Conservation (phyloP, 2,113 vertebrate species). For the Ochotona curzoniae region DNA sequence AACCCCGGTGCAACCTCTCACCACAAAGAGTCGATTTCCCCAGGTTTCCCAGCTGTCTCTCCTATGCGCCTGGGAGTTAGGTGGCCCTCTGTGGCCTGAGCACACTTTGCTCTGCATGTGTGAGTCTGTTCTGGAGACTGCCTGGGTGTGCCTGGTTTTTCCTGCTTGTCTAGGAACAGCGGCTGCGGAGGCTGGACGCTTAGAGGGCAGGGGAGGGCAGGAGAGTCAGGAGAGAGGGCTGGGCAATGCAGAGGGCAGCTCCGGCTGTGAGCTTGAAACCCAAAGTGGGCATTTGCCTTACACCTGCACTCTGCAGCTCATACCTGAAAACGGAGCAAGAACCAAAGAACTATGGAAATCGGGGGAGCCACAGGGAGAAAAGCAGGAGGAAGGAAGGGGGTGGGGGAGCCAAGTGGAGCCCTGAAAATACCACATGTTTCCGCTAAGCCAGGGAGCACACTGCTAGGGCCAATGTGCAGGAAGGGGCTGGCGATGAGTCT, state of each 20-base stretch:
- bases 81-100: not conserved
- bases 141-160: not conserved
- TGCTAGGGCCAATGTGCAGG: too few relatives aligned
- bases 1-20: not conserved
- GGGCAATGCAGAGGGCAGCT: fast-evolving
- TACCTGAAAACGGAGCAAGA: not conserved
- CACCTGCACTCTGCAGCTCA: not conserved
- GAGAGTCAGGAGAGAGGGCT: not conserved
- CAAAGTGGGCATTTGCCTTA: not conserved
- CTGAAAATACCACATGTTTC: too few relatives aligned
- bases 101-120: not conserved
- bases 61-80: not conserved
- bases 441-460: too few relatives aligned
- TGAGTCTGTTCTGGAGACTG: not conserved
- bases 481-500: too few relatives aligned
- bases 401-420: too few relatives aligned
- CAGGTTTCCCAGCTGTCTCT: not conserved
- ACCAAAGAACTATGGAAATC: not conserved
- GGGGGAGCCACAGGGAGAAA: not conserved
- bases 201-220: not conserved
- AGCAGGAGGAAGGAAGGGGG: too few relatives aligned
- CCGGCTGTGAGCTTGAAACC: fast-evolving
- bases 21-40: not conserved
- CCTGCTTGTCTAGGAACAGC: not conserved
- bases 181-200: slow-evolving; percentile 25